Base-by-base conservation (phyloP, 2,888 invertebrate genomes). In the Corbicula japonica region DNA sequence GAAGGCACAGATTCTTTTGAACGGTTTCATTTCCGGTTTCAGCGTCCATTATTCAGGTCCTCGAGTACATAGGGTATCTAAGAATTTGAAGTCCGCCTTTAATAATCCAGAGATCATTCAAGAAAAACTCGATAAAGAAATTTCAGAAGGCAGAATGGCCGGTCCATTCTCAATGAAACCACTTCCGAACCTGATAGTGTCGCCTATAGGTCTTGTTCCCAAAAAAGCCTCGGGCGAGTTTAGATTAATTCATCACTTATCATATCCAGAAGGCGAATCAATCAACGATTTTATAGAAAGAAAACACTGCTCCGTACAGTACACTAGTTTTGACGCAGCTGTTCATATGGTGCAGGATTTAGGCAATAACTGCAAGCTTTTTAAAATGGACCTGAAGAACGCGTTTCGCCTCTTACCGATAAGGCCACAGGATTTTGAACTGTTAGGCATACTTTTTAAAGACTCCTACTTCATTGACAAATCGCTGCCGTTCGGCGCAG, bases 221-320 rank as follows among this genome's bases (percentile, higher is more conserved):
- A 81, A 76, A 65, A 80, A 76, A 30, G 46, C 21, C n/a, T 26
- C 56, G 6, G 71, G 75, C 5, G 50, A 75, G 41, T 79, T 68
- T 52, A 38, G 83, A 12, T 23, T 83, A 2, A 77, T 80, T 23
- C 80, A 83, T 26, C 69, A 83, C 71, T 63, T 80, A 21, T 80
- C 76, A 10, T 63, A 26, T 48, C 80, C 76, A 18, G 46, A 62
- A 26, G 77, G 69, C 5, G 18, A 12, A 6, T 80, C 75, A 5
- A 68, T 80, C 18, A 84, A 80, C 62, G 76, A 76, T 60, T 61
- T 58, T 18, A 80, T 83, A 28, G 52, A 66, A n/a, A 2, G 10
- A 35, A 32, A 71, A 18, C 60, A 50, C 15, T 70, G 65, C 21
- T 8, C 63, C n/a, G 76, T 76, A 2, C 48, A 70, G 44, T 76